A percentile compares a stretch with the other conserved stretches of the same genome.
Conservation (phyloP, 2,113 vertebrate genomes). For the Aramus guarauna region DNA sequence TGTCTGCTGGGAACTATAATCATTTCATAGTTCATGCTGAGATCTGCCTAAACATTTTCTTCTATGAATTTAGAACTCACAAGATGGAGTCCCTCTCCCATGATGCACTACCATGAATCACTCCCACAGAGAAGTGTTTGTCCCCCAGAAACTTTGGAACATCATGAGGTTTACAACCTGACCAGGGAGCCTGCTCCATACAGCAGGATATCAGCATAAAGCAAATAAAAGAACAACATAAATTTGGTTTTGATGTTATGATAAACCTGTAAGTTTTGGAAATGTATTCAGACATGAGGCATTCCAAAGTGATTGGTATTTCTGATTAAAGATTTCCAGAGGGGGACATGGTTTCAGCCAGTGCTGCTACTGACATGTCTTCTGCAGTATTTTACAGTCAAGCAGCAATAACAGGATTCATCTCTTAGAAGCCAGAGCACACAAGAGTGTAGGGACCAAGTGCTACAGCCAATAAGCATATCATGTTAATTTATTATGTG, state of each 20-base stretch:
- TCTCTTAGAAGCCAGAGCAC: neutral
- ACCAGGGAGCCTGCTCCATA: neutral
- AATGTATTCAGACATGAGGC: neutral
- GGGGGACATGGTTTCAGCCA: neutral
- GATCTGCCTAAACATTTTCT: neutral
- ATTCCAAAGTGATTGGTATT: neutral
- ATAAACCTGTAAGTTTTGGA: neutral
- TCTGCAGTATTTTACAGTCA: neutral
- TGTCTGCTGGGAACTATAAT: neutral
- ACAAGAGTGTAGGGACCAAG: neutral
- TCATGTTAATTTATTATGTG: neutral
- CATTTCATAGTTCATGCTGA: neutral
- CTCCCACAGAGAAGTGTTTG: neutral
- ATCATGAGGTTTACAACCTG: neutral
- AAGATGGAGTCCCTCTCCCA: neutral
- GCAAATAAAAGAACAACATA: neutral
- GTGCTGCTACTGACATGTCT: neutral
- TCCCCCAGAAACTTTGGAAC: neutral
- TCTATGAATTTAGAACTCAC: neutral
- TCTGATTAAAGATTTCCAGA: neutral
- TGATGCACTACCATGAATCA: fast-evolving
- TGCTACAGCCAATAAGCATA: neutral
- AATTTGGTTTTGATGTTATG: neutral
- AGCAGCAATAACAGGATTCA: neutral
- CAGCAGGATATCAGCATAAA: neutral